These are phyloP conservation scores for Hypomecis atomaria DNA, from an alignment of 2,888 invertebrate species.

Conservation along the genomic window DNA sequence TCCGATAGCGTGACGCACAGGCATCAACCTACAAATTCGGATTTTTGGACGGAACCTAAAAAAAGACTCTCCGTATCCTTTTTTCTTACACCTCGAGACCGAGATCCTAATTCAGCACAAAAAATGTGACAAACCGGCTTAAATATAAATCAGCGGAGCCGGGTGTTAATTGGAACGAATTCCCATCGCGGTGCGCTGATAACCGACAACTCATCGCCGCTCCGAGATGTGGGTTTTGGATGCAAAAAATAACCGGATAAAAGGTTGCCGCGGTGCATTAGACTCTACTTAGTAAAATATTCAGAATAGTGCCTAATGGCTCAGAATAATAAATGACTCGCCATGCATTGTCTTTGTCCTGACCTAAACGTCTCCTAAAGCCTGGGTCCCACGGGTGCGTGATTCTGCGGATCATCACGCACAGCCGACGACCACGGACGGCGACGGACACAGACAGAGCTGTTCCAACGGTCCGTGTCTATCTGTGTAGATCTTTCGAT, in stretches of 20 bases:
- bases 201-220: slow-evolving; percentile 50
- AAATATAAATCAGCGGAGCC: slow-evolving; percentile 70
- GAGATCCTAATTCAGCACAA: slow-evolving; percentile 66
- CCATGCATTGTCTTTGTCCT: slow-evolving; percentile 8
- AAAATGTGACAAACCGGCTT: slow-evolving; percentile 68
- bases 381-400: no score
- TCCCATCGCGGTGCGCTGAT: slow-evolving; percentile 64
- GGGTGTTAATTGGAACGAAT: slow-evolving; percentile 83
- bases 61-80: slow-evolving; percentile 47
- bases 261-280: slow-evolving; percentile 16
- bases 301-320: not conserved
- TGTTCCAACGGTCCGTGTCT: no score
- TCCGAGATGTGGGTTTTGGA: slow-evolving; percentile 40
- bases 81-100: slow-evolving; percentile 65
- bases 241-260: slow-evolving; percentile 37
- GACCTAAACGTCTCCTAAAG: not conserved
- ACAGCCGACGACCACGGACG: no score
- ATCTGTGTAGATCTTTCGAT: no score
- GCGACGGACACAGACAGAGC: no score
- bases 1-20: slow-evolving; percentile 19
- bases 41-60: slow-evolving; percentile 28
- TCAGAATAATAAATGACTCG: not conserved
- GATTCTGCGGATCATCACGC: no score
- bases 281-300: not conserved
- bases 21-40: slow-evolving; percentile 9